Base-by-base conservation (phyloP, 2,797 vertebrate species). In the Helicolenus hilgendorfi region DNA sequence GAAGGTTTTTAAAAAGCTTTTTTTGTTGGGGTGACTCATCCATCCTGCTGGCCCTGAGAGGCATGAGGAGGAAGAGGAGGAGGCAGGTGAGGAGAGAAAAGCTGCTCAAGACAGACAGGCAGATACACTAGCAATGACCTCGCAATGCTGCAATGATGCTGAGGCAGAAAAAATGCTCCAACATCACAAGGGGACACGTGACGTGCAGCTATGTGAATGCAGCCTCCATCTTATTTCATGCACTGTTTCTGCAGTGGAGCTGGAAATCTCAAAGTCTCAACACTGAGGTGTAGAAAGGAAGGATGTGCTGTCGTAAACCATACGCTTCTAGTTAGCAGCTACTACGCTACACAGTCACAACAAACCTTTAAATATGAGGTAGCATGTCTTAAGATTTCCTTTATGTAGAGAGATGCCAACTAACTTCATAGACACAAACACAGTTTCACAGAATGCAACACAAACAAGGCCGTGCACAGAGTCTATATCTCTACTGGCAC, bases 21-120 rank as follows among this genome's bases (percentile, higher is more conserved):
- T 85, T 55, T 55, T 56, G 71, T 77, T 31, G 62, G 20, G 33
- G 26, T 89, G 81, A 91, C 81, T 91, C 91, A 91, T 88, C 72
- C 38, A 35, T 80, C 35, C 68, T 83, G 31, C 31, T 79, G 81
- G 62, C 68, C 59, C 31, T 68, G 74, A 86, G 80, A 79, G 73
- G 55, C 36, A 80, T 53, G 29, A 77, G 15, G 27, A 84, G 72
- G 64, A 81, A 59, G 77, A 70, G 72, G 60, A 81, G 59, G 77
- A 70, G 45, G 74, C 71, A 87, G 82, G 80, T 89, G 81, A 88
- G 53, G 62, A 72, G 31, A 81, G 86, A 85, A 31, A 75, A 49
- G 79, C 77, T 79, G 69, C 63, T 83, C 18, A 60, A 88, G 62
- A 80, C 4, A 88, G 62, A 80, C 4, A 10, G 65, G 59, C 77